phyloP scores from a whole-genome alignment of 1,140 invertebrate genomes.

The Leptinotarsa lineolata region DNA sequence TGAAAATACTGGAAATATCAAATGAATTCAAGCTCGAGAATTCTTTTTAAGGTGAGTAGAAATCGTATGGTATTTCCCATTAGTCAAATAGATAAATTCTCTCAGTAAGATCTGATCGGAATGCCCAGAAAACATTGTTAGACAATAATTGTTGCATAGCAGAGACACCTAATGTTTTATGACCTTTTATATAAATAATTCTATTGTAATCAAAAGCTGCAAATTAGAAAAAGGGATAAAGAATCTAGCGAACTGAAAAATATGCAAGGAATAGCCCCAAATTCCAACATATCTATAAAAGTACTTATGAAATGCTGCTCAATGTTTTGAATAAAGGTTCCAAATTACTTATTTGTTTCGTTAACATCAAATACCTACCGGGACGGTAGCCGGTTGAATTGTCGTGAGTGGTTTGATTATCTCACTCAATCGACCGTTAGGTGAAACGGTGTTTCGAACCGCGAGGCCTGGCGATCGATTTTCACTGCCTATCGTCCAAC shows the following conservation, averaged over 20 bases:
- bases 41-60: too few relatives aligned
- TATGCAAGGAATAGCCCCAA: background rate
- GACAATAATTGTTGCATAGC: background rate
- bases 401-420: too few relatives aligned
- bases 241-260: background rate
- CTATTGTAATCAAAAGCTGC: background rate
- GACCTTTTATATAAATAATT: background rate
- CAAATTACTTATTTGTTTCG: background rate
- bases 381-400: too few relatives aligned
- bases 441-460: too few relatives aligned
- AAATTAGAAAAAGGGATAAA: background rate
- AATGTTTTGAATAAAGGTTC: constrained; percentile 1
- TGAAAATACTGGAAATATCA: background rate
- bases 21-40: background rate
- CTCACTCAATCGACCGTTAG: too few relatives aligned
- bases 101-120: too few relatives aligned
- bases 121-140: background rate
- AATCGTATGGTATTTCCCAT: too few relatives aligned
- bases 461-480: too few relatives aligned
- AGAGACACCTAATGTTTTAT: background rate
- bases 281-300: constrained; percentile 1
- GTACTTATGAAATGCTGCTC: constrained; percentile 5
- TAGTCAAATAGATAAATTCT: too few relatives aligned
- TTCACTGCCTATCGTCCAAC: too few relatives aligned
- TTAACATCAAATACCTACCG: too few relatives aligned